phyloP scores from a whole-genome alignment of 2,113 vertebrate genomes.

The Percopsis transmontana region DNA sequence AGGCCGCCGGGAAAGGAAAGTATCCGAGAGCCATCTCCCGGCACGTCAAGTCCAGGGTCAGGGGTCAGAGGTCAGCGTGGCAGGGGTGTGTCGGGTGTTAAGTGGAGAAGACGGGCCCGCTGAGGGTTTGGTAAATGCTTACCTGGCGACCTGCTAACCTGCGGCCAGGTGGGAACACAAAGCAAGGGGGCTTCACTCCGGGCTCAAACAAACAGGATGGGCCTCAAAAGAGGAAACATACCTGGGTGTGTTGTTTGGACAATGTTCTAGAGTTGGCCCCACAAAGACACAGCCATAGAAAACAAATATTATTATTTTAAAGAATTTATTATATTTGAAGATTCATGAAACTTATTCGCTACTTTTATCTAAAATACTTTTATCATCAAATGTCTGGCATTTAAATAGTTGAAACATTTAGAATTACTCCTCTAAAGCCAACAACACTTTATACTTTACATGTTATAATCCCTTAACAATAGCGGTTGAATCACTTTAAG shows the following conservation, averaged over 20 bases:
- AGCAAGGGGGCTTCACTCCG: conserved; percentile 44
- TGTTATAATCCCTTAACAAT: conserved; percentile 15
- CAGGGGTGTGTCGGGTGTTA: conserved; percentile 82
- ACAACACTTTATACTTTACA: too few species aligned
- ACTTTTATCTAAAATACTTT: too few species aligned
- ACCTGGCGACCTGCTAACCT: conserved; percentile 70
- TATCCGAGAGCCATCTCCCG: conserved; percentile 64
- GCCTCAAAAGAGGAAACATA: conserved; percentile 25
- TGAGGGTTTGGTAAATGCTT: conserved; percentile 68
- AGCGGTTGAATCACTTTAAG: too few species aligned
- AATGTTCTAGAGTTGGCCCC: neutral
- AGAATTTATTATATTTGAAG: too few species aligned
- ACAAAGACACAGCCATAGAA: neutral
- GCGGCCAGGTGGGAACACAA: conserved; percentile 75
- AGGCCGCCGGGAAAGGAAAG: conserved; percentile 61
- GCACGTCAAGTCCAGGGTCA: conserved; percentile 72
- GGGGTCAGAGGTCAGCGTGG: conserved; percentile 70
- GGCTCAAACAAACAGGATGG: conserved; percentile 61
- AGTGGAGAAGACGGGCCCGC: conserved; percentile 75
- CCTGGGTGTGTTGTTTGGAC: conserved; percentile 1
- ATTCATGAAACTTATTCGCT: too few species aligned
- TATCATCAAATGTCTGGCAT: too few species aligned
- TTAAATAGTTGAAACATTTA: too few species aligned
- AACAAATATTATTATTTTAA: too few species aligned
- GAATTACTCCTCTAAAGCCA: too few species aligned